These are phyloP conservation scores for Nicator chloris DNA, from an alignment of 2,113 vertebrate species.

Conservation along the genomic window DNA sequence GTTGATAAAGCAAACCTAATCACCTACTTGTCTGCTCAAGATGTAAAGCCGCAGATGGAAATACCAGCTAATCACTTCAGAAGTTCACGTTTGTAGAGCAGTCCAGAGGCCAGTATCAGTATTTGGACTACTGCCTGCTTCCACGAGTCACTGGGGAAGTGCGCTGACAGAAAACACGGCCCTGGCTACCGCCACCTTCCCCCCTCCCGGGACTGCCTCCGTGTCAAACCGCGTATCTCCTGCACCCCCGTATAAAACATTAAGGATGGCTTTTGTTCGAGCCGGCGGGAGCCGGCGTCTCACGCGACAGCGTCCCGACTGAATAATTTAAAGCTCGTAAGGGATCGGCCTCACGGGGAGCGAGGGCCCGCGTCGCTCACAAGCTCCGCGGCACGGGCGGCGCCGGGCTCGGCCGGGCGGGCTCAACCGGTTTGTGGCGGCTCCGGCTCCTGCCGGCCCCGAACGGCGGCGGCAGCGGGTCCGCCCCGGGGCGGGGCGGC, in stretches of 20 bases:
- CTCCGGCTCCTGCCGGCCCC: neutral
- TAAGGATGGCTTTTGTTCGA: neutral
- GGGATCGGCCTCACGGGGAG: neutral
- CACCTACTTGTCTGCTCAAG: neutral
- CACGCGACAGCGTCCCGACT: neutral
- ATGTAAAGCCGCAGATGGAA: neutral
- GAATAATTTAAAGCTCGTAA: constrained; percentile 46
- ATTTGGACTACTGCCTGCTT: no score
- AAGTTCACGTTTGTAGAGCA: neutral
- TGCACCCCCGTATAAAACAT: neutral
- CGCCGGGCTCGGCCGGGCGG: rapidly evolving
- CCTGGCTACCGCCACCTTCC: neutral
- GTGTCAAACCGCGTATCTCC: neutral
- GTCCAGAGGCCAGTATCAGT: neutral
- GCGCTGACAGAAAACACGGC: no score
- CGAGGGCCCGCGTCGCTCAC: neutral
- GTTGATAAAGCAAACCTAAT: neutral
- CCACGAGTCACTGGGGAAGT: rapidly evolving
- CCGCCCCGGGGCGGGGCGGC: neutral
- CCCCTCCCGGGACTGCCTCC: rapidly evolving
- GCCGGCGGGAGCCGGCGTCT: neutral
- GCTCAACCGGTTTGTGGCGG: neutral
- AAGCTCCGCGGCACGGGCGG: no score
- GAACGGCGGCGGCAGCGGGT: neutral
- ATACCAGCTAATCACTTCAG: neutral